A percentile compares a stretch with the other conserved stretches of the same genome.
These are phyloP conservation scores for Hemistola chrysoprasaria DNA, from an alignment of 2,888 invertebrate species.

Conservation along the genomic window DNA sequence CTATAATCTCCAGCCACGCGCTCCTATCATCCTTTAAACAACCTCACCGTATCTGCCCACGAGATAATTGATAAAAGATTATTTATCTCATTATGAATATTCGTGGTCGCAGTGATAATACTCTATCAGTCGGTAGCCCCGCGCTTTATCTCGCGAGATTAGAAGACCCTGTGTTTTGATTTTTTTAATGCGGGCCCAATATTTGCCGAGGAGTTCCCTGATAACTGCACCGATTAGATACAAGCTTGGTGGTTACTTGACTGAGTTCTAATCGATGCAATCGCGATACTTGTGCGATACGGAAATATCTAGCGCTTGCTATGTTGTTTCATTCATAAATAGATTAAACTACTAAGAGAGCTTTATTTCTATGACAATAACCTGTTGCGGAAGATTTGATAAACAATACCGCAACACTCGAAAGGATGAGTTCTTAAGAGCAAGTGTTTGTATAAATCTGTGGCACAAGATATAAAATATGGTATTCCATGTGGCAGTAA, in stretches of 20 bases:
- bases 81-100: conserved; percentile 82
- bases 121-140: conserved; percentile 81
- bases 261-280: conserved; percentile 18
- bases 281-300: conserved; percentile 5
- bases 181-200: conserved; percentile 76
- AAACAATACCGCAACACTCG: too few species aligned
- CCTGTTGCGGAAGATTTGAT: too few species aligned
- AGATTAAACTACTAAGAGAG: conserved; percentile 1
- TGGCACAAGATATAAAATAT: too few species aligned
- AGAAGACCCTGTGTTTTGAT: conserved; percentile 81
- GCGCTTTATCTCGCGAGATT: conserved; percentile 79
- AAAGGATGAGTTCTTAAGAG: too few species aligned
- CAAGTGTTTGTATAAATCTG: too few species aligned
- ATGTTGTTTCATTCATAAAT: neutral
- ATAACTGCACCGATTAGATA: conserved; percentile 77
- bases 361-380: too few species aligned
- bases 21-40: conserved; percentile 79
- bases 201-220: conserved; percentile 81
- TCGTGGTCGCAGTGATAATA: conserved; percentile 77
- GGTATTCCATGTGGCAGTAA: too few species aligned
- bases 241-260: conserved; percentile 34
- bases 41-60: conserved; percentile 70
- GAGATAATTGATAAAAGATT: conserved; percentile 82
- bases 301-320: neutral
- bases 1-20: conserved; percentile 64